Evolutionary conservation across 2,888 invertebrate species (phyloP).

Genomic region (Lasioglossum pauxillum): DNA sequence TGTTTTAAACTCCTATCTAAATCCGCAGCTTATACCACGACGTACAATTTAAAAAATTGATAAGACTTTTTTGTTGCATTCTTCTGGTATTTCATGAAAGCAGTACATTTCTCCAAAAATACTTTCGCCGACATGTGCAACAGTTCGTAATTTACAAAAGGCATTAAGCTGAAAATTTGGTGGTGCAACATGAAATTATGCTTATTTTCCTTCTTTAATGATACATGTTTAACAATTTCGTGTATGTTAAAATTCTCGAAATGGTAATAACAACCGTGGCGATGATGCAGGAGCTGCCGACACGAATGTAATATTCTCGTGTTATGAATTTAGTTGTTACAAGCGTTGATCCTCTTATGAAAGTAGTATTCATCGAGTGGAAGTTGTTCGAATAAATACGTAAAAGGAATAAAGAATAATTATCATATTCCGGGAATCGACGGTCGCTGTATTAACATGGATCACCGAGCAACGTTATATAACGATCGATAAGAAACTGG

Average conservation of each 20-base stretch:
- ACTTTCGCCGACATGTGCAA: background rate
- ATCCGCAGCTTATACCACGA: too few species aligned
- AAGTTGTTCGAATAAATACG: background rate
- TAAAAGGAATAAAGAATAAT: background rate
- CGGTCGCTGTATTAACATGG: background rate
- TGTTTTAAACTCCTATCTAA: too few species aligned
- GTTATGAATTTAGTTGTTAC: background rate
- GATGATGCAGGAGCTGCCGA: background rate
- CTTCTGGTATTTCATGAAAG: background rate
- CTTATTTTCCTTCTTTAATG: background rate
- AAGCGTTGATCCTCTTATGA: background rate
- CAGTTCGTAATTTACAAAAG: background rate
- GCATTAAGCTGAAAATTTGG: background rate
- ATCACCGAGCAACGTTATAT: background rate
- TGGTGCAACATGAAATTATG: background rate
- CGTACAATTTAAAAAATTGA: too few species aligned
- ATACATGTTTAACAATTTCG: background rate
- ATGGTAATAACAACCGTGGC: background rate
- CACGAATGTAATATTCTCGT: background rate
- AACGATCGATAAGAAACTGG: background rate
- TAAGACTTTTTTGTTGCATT: background rate
- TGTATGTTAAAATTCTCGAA: background rate
- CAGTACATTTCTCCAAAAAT: background rate
- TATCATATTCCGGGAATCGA: background rate
- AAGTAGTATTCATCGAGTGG: background rate